Conservation (phyloP, 2,797 vertebrate species). For the Clarias laeviceps region DNA sequence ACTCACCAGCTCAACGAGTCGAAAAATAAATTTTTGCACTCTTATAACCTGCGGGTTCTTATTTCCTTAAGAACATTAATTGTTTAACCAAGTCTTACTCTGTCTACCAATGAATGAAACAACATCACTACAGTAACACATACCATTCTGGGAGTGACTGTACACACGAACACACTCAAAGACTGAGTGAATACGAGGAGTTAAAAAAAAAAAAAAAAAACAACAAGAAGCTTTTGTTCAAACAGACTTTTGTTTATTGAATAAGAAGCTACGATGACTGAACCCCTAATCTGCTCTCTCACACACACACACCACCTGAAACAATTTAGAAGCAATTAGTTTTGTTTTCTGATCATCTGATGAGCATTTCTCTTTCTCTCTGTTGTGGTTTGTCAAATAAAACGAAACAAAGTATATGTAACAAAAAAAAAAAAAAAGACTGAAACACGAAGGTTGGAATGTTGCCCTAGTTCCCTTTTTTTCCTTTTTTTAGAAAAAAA, state of each 20-base stretch:
- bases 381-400: neutral
- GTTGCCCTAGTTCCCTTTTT: conserved; percentile 12
- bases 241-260: conserved; percentile 38
- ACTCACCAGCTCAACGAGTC: neutral
- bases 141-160: neutral
- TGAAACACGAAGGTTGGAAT: conserved; percentile 42
- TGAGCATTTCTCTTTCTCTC: neutral
- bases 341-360: neutral
- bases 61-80: neutral
- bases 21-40: neutral
- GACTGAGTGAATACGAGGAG: neutral
- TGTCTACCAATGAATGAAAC: neutral
- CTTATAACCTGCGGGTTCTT: neutral
- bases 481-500: neutral
- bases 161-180: neutral
- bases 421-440: conserved; percentile 41
- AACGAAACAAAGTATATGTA: conserved; percentile 31
- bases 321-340: conserved; percentile 1
- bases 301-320: conserved; percentile 16
- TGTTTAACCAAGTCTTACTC: neutral
- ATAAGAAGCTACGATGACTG: conserved; percentile 42
- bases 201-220: neutral
- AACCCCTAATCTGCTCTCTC: conserved; percentile 22
- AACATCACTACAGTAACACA: neutral
- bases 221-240: neutral